Base-by-base conservation (phyloP, 2,797 vertebrate species). In the Pampus argenteus region DNA sequence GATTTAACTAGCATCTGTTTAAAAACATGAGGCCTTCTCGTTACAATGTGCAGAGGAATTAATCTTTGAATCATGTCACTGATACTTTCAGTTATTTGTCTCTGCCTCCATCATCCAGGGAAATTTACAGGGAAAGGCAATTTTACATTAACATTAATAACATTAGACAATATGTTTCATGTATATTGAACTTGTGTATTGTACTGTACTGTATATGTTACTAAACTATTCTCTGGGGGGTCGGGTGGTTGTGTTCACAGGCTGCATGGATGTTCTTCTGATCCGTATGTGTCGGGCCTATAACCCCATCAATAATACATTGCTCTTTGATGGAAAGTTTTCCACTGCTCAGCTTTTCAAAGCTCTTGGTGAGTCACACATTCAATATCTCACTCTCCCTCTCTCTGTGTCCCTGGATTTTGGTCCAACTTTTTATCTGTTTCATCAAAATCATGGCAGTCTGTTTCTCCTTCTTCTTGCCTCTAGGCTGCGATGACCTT, bases 241-340 rank as follows among this genome's bases (percentile, higher is more conserved):
- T n/a, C n/a, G n/a, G n/a, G n/a, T n/a, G n/a, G n/a, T n/a, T 79
- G 38, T 76, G 26, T 69, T 18, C 74, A 34, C 91, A 97, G 97
- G 97, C 69, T 97, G 96, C 83, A 92, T 98, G 81, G 96, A 97
- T 60, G 94, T 98, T 65, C 95, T 98, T 31, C 93, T 98, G 74
- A 96, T 98, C 74, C 95, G 96, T 61, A 96, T 97, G 96, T 95
- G 95, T 77, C 94, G 95, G 6, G 95, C 94, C 0, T 98, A 96
- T 77, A 97, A 98, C 91, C 96, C 96, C 66, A 69, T 95, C 86
- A 97, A 96, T 88, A 96, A 95, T 82, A 97, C 96, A 0, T 3
- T 98, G 67, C 93, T 97, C 71, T 98, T 97, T 48, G 95, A 97
- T 51, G 96, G 96, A 31, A 97, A 97, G 83, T 97, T 96, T 1